These are phyloP conservation scores for Hyles vespertilio DNA, from an alignment of 1,140 invertebrate genomes.

Conservation along the genomic window DNA sequence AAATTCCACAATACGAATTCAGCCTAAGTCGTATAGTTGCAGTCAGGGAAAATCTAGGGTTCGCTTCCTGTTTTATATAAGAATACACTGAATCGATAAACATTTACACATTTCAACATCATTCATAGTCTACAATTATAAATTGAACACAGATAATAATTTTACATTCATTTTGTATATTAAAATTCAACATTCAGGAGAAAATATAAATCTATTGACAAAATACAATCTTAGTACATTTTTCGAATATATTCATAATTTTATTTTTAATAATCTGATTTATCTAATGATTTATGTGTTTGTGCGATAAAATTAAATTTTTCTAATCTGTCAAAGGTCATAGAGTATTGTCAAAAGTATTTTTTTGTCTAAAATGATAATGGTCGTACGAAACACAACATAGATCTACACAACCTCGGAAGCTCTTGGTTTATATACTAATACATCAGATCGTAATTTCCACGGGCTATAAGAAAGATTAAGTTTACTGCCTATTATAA, in stretches of 20 bases:
- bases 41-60: conserved; percentile 3
- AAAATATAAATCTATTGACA: conserved; percentile 51
- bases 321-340: conserved; percentile 57
- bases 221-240: conserved; percentile 51
- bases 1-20: not conserved
- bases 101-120: conserved; percentile 25
- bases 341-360: conserved; percentile 66
- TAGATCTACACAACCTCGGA: conserved; percentile 61
- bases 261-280: conserved; percentile 35
- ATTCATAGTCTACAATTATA: conserved; percentile 50
- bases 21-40: conserved; percentile 1
- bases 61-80: not conserved
- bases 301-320: conserved; percentile 59
- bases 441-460: conserved; percentile 8
- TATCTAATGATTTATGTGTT: conserved; percentile 36
- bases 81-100: too few species aligned
- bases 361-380: conserved; percentile 40
- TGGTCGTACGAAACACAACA: conserved; percentile 44
- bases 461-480: not conserved
- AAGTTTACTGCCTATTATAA: not conserved
- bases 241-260: conserved; percentile 35
- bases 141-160: conserved; percentile 60
- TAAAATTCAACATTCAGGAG: conserved; percentile 57
- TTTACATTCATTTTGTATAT: conserved; percentile 66
- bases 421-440: conserved; percentile 41